Evolutionary conservation across 1,140 invertebrate species (phyloP), one percentile per base, ranked within the genome.

Genomic region (Rhyacophila brunnea): DNA sequence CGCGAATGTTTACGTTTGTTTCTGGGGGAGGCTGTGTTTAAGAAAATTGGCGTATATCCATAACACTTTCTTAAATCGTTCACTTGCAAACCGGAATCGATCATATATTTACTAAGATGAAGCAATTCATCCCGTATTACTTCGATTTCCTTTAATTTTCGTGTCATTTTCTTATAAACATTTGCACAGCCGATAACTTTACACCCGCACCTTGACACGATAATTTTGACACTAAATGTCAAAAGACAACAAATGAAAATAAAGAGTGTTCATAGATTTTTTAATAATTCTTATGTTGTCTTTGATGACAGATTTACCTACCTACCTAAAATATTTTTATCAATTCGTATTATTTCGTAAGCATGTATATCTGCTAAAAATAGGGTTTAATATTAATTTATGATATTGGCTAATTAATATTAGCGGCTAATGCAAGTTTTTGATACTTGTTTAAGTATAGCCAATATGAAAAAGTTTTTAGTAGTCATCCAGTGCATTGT

Each of bases 51-150:
- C 14, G 48, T n/a, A 44, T 32, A 40, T n/a, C 45, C 28, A 13
- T 52, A 59, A 38, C 57, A 59, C 13, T 36, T 36, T 20, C 36
- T 59, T 36, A 59, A 38, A 59, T 59, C 57, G 32, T 35, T 46
- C 1, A 32, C 6, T 42, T 50, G 43, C 13, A 59, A 17, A 36
- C 57, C 57, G 11, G 47, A 52, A 20, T 59, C 17, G 1, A 59
- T 23, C 57, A 59, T 59, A 18, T 36, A 28, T 46, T 38, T 28
- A 19, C 43, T 59, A 9, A 59, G 49, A 20, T 51, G 19, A 40
- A 46, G 17, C 14, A 59, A 52, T 38, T 55, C 28, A 38, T 47
- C 44, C 35, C 18, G 34, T 23, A 47, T 10, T 10, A 20, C 28
- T n/a, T 34, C 28, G 18, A 55, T 47, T 2, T 55, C 34, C 14